Percentiles rank a stretch among this genome's conserved stretches.
Evolutionary conservation across 1,140 invertebrate genomes (phyloP).

Genomic region (Aphidius ervi): DNA sequence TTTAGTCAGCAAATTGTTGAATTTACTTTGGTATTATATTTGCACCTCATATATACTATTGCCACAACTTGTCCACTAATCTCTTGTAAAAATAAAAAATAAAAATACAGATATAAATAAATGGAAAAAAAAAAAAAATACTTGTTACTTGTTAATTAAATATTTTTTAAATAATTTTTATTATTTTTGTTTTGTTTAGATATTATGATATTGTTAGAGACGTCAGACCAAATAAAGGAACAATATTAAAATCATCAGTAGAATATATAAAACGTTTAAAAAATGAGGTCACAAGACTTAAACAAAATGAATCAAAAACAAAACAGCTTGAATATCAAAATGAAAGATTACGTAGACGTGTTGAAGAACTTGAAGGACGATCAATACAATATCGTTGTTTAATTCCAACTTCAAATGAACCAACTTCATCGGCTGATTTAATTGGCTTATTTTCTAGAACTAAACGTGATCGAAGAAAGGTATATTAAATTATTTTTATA

Average conservation of each 20-base stretch:
- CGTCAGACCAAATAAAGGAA: slow-evolving; percentile 90
- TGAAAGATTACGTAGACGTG: slow-evolving; percentile 71
- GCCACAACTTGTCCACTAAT: no score
- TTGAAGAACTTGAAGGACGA: slow-evolving; percentile 68
- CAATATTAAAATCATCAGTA: slow-evolving; percentile 94
- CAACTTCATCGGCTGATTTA: slow-evolving; percentile 38
- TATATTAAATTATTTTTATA: slow-evolving; percentile 28
- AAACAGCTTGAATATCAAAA: slow-evolving; percentile 82
- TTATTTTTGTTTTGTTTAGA: slow-evolving; percentile 30
- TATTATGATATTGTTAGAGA: slow-evolving; percentile 85
- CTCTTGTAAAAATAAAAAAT: no score
- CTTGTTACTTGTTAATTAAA: not conserved
- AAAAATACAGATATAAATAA: no score
- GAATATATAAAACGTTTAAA: slow-evolving; percentile 92
- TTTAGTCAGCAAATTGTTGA: slow-evolving; percentile 1
- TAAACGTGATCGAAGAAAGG: slow-evolving; percentile 52
- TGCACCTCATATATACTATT: not conserved
- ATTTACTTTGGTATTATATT: no score
- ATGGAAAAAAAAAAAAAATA: no score
- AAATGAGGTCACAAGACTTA: slow-evolving; percentile 76
- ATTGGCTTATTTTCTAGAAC: slow-evolving; percentile 45
- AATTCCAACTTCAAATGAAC: slow-evolving; percentile 57
- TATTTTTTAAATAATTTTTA: slow-evolving; percentile 9
- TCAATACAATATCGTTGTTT: slow-evolving; percentile 67
- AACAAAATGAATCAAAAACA: slow-evolving; percentile 71